phyloP scores from a whole-genome alignment of 2,113 vertebrate genomes.

The Edolisoma coerulescens region DNA sequence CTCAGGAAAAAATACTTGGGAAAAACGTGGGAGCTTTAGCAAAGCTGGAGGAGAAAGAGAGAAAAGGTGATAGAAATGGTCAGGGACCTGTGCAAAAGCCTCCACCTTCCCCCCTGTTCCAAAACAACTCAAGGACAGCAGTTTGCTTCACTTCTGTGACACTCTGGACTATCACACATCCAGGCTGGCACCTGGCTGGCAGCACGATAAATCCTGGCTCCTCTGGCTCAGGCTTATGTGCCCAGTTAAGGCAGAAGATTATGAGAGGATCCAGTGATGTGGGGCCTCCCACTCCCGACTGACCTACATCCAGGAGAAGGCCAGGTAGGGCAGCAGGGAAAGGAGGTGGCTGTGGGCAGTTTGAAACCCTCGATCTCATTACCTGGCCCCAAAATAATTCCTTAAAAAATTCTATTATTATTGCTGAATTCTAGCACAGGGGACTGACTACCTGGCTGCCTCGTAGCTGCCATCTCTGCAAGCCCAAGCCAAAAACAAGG shows the following conservation, averaged over 20 bases:
- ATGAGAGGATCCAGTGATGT: neutral
- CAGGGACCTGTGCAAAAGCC: neutral
- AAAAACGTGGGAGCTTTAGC: neutral
- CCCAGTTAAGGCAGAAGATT: neutral
- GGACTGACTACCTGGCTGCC: neutral
- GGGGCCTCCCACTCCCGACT: neutral
- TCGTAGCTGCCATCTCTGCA: neutral
- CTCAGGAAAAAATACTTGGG: neutral
- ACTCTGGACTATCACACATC: neutral
- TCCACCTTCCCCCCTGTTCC: neutral
- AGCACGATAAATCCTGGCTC: neutral
- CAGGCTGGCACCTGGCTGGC: neutral
- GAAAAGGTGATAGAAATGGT: neutral
- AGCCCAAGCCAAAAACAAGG: neutral
- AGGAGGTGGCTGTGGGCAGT: neutral
- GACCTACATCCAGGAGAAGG: constrained; percentile 20
- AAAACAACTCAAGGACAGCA: neutral
- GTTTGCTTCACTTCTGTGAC: neutral
- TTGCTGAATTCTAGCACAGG: neutral
- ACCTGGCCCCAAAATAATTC: neutral
- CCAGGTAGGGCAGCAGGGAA: neutral
- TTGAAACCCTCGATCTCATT: neutral
- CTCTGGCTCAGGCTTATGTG: neutral
- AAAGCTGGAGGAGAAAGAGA: constrained; percentile 43
- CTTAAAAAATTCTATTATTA: neutral